phyloP scores from a whole-genome alignment of 2,888 invertebrate genomes.

The Pocota personata region DNA sequence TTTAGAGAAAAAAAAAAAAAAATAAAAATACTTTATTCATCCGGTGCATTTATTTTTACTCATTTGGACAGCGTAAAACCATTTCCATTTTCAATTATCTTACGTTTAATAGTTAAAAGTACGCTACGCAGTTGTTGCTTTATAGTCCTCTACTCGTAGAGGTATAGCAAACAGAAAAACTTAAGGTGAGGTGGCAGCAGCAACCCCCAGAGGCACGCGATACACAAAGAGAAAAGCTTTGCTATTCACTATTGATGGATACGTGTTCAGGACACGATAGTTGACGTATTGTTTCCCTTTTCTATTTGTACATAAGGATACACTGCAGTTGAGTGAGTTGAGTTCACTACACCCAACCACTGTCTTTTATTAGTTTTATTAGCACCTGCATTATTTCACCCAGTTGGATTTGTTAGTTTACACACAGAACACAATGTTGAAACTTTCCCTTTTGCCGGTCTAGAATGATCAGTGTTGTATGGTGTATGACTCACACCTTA shows the following conservation, averaged over 20 bases:
- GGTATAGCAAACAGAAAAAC: too few species aligned
- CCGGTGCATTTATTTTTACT: background rate
- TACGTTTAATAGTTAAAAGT: slow-evolving; percentile 12
- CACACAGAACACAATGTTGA: slow-evolving; percentile 19
- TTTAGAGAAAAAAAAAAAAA: background rate
- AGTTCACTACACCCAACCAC: background rate
- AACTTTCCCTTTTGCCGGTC: slow-evolving; percentile 51
- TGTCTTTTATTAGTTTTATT: slow-evolving; percentile 12
- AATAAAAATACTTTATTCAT: background rate
- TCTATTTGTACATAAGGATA: background rate
- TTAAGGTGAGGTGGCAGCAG: too few species aligned
- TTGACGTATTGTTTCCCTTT: background rate
- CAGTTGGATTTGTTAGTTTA: slow-evolving; percentile 8
- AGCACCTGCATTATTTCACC: slow-evolving; percentile 8
- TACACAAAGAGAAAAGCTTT: background rate
- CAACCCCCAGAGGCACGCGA: too few species aligned
- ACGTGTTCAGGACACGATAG: background rate
- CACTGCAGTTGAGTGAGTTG: background rate
- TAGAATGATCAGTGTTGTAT: background rate
- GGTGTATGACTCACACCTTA: slow-evolving; percentile 30
- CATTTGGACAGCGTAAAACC: background rate
- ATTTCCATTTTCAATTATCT: slow-evolving; percentile 8
- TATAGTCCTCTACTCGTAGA: too few species aligned
- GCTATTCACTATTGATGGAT: background rate
- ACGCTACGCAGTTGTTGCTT: slow-evolving; percentile 14